A percentile compares a stretch with the other conserved stretches of the same genome.
phyloP scores from a whole-genome alignment of 2,797 vertebrate species.

The Sebastes itinus region DNA sequence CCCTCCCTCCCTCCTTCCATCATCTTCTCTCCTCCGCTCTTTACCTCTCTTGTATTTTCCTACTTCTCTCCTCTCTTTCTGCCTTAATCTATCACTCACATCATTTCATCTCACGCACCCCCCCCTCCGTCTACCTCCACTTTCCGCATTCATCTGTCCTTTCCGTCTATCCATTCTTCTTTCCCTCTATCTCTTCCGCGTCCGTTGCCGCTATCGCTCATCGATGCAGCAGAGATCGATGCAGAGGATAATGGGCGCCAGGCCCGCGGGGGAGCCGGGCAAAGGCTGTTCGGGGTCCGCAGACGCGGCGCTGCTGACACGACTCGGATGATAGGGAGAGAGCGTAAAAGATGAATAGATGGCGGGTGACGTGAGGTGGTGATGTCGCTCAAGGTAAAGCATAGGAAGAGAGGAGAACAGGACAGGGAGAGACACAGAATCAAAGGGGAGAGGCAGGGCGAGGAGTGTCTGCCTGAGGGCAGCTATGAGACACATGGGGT shows the following conservation, averaged over 20 bases:
- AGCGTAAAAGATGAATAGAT: slow-evolving; percentile 31
- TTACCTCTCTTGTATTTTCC: slow-evolving; percentile 12
- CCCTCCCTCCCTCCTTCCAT: slow-evolving; percentile 27
- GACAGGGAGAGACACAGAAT: slow-evolving; percentile 12
- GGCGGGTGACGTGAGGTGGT: slow-evolving; percentile 4
- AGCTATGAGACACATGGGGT: slow-evolving; percentile 23
- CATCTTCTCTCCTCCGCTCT: slow-evolving; percentile 17
- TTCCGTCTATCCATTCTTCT: slow-evolving; percentile 22
- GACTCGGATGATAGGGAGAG: slow-evolving; percentile 17
- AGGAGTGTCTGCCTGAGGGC: slow-evolving; percentile 45
- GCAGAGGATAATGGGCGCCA: slow-evolving; percentile 45
- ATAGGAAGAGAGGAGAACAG: background rate
- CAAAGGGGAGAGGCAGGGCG: slow-evolving; percentile 19
- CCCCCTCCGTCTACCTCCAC: background rate
- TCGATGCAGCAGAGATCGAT: slow-evolving; percentile 64
- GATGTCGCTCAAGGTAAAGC: slow-evolving; percentile 26
- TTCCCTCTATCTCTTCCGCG: slow-evolving; percentile 14
- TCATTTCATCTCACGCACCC: slow-evolving; percentile 25
- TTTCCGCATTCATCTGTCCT: slow-evolving; percentile 14
- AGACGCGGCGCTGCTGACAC: slow-evolving; percentile 24
- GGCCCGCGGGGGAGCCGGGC: slow-evolving; percentile 15
- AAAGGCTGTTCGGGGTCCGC: background rate
- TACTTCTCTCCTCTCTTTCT: slow-evolving; percentile 4
- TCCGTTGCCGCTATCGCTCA: slow-evolving; percentile 49
- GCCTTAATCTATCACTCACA: slow-evolving; percentile 50